Conservation (phyloP, 1,140 invertebrate genomes). For the Bilobella aurantiaca region DNA sequence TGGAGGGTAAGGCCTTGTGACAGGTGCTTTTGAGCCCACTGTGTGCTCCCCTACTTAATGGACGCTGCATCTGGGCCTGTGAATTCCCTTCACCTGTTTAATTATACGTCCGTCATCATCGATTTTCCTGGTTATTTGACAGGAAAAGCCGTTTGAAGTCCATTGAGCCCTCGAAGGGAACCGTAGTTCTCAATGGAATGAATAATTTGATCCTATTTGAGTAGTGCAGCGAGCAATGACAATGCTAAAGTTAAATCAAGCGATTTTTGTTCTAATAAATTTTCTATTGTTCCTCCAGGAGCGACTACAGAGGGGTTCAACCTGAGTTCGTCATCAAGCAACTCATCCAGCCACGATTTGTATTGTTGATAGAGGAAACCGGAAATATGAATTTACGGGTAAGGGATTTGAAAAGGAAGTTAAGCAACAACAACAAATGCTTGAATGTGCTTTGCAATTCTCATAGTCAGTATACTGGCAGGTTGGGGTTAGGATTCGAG, state of each 20-base stretch:
- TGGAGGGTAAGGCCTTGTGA: not conserved
- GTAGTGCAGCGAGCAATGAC: not conserved
- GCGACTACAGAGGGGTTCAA: constrained; percentile 6
- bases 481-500: too few relatives aligned
- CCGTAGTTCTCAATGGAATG: not conserved
- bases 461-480: too few relatives aligned
- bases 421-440: too few relatives aligned
- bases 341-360: constrained; percentile 28
- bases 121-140: not conserved
- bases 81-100: constrained; percentile 1
- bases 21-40: not conserved
- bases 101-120: not conserved
- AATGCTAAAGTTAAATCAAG: not conserved
- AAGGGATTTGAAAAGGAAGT: too few relatives aligned
- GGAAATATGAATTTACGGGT: constrained; percentile 35
- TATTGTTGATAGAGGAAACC: constrained; percentile 32
- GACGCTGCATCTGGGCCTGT: not conserved
- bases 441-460: too few relatives aligned
- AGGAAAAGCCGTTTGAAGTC: not conserved
- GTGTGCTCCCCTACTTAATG: too few relatives aligned
- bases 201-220: not conserved
- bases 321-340: constrained; percentile 33
- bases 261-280: not conserved
- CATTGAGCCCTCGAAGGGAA: not conserved
- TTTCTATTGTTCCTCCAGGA: not conserved